Base-by-base conservation (phyloP, 2,797 vertebrate genomes). In the Eutrigla gurnardus region DNA sequence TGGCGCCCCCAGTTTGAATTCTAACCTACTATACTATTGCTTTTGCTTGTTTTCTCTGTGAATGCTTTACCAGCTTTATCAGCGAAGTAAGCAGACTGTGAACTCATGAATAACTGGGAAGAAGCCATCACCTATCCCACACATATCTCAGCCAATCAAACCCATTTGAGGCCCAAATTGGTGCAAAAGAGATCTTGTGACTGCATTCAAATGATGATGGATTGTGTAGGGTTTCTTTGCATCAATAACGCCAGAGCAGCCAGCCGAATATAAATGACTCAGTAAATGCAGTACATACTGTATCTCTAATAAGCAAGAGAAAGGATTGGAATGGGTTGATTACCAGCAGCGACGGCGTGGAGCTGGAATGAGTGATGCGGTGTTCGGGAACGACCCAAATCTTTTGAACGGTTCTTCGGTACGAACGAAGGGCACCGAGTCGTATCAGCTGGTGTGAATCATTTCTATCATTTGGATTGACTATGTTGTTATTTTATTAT, bases 191-290 rank as follows among this genome's bases (percentile, higher is more conserved):
- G 65, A 83, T 81, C 32, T 75, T 80, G 72, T 54, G 53, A 70
- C 81, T 76, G 71, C 73, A 63, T 75, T 87, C 73, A 85, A 89
- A 90, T 87, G 83, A 88, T 89, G 82, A 90, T 84, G 78, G 79
- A 85, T 82, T 58, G 74, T 62, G 65, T 77, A 35, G 73, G 40
- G 36, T 84, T 77, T 73, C 67, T 81, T 78, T 79, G 77, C 84
- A 86, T 80, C 79, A 80, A 73, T 85, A 77, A 61, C 6, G 4
- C 52, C 52, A 60, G 52, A 75, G 71, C 65, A 58, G 77, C 39
- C 47, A 65, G 73, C 71, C 0, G 52, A 77, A 86, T 84, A 70
- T 60, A 82, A 84, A 82, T 79, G 49, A 80, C 62, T 78, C 53
- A 39, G 42, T 46, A 42, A 65, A 55, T 59, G 62, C 53, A 63